Base-by-base conservation (phyloP, 1,140 invertebrate species). In the Drosophila mojavensis region DNA sequence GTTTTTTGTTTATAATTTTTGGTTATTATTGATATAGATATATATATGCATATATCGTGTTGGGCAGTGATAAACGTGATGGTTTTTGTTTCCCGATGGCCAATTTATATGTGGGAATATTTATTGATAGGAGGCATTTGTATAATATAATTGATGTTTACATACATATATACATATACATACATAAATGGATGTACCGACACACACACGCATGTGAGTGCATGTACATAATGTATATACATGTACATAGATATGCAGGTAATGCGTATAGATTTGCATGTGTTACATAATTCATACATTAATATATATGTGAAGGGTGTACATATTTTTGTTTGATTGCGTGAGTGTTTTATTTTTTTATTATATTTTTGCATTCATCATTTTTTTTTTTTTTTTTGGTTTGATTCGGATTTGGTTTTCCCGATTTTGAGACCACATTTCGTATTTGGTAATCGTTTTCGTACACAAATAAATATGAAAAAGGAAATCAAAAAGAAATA, bases 381-480 rank as follows among this genome's bases (percentile, higher is more conserved):
- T 74, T 79, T 77, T 80, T 76, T 71, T 36, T 30, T 72, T 83
- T 88, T 43, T n/a, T 45, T 45, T 45, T 45, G n/a, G 41, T 77
- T 88, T 80, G 84, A 78, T 89, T 89, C 77, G 84, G 83, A 88
- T 88, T 83, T 77, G 73, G 73, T 83, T 85, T 86, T 74, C 72
- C 85, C 81, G 79, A 78, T 85, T 91, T 90, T 89, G 70, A 81
- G 80, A 91, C 91, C 91, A 91, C 90, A 91, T 92, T 84, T 89
- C 83, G 83, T 88, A 85, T 88, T 91, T 88, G 85, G 82, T 83
- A 79, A 66, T 71, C 62, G 69, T 91, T 85, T 91, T 90, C 88
- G 85, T 91, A 90, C 78, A 89, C 76, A 90, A 92, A 92, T 91
- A 91, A 92, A 81, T 91, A 91, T 91, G 91, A 90, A 92, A 92